Base-by-base conservation (phyloP, 2,797 vertebrate species). In the Capromys pilorides region DNA sequence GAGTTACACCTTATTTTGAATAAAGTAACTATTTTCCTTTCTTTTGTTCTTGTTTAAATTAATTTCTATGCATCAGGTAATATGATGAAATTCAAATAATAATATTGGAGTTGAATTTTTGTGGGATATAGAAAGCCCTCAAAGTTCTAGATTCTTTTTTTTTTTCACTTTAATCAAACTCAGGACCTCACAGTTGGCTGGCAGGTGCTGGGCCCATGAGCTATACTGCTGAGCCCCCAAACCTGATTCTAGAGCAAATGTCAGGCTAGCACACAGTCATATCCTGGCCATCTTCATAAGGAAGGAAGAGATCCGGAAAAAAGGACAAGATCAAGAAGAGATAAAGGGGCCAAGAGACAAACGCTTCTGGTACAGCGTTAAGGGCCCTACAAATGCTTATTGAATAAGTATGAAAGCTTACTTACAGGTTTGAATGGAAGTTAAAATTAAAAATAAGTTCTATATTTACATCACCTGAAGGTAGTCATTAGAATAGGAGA, bases 1-100 rank as follows among this genome's bases (percentile, higher is more conserved):
- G 2, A 51, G 59, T 16, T 11, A 19, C 59, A 57, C 24, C n/a
- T 93, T 86, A 64, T 87, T 91, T 75, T 81, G 45, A 92, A 79
- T 49, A 54, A 86, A 67, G 0, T 36, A 89, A 39, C 1, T 49
- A 5, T 59, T 33, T 67, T 5, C 64, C 22, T 21, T 39, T 90
- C n/a, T 80, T 92, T 66, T 21, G 66, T 31, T 36, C 19, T 86
- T 33, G 21, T 6, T 95, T 91, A 95, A 54, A 51, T 80, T 86
- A 96, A 54, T 4, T 61, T 92, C 36, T 81, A 2, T 81, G 69
- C 21, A 88, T 66, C 24, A 6, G 41, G 21, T 41, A 83, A 59
- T 57, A 36, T 18, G 59, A 66, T 92, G 21, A 86, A 92, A 10
- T 64, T 0, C 88, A 13, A 88, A 33, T 61, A 85, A 57, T 90